These are phyloP conservation scores for Galerucella pusilla DNA, from an alignment of 2,888 invertebrate genomes.

Conservation along the genomic window DNA sequence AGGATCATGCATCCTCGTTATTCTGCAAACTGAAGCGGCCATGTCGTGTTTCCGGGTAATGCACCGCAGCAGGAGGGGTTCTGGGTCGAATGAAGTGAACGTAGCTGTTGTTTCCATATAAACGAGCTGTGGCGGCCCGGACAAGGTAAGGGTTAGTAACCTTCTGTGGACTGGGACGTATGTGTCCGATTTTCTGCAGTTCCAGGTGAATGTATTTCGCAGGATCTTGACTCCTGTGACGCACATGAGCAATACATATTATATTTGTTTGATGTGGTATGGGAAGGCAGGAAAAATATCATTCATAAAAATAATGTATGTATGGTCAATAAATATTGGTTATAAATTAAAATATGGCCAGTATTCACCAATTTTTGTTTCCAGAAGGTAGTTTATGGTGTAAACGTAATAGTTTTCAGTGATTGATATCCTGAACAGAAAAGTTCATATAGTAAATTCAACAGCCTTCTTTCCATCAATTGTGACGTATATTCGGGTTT, in stretches of 20 bases:
- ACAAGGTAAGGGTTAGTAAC: slow-evolving; percentile 59
- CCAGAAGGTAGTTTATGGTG: too few relatives aligned
- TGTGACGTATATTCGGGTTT: too few relatives aligned
- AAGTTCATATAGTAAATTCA: too few relatives aligned
- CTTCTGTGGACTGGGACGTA: slow-evolving; percentile 52
- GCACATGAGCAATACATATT: background rate
- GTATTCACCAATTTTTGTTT: too few relatives aligned
- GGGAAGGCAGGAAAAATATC: background rate
- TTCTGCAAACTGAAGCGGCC: slow-evolving; percentile 26
- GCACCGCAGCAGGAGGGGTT: slow-evolving; percentile 30
- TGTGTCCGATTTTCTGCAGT: slow-evolving; percentile 48
- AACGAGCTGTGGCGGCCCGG: slow-evolving; percentile 55
- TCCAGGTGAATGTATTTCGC: slow-evolving; percentile 15
- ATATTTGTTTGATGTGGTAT: background rate
- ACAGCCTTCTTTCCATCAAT: too few relatives aligned
- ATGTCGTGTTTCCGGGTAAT: slow-evolving; percentile 27
- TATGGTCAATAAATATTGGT: too few relatives aligned
- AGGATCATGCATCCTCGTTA: slow-evolving; percentile 27
- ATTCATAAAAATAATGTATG: background rate
- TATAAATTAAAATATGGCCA: too few relatives aligned
- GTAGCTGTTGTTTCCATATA: slow-evolving; percentile 46
- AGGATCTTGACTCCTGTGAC: slow-evolving; percentile 1
- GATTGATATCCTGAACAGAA: too few relatives aligned
- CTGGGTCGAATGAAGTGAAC: slow-evolving; percentile 32
- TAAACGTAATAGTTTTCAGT: too few relatives aligned